A percentile compares a stretch with the other conserved stretches of the same genome.
Conservation (phyloP, 2,113 vertebrate genomes). For the western clawed frog (Xenopus tropicalis) region UCB_Xtro_10.0 CM004446.2:49990501-49991000, state of each 20-base stretch:
- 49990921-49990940: too few species aligned
- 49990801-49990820: neutral
- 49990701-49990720: neutral
- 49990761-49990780: neutral
- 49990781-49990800: slow-evolving; percentile 1
- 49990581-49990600: neutral
- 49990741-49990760: neutral
- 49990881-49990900: too few species aligned
- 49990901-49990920: too few species aligned
- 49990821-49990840: neutral
- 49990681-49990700: neutral
- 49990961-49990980: too few species aligned
- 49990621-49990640: neutral
- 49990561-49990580: slow-evolving; percentile 45
- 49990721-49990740: neutral
- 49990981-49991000: too few species aligned
- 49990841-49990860: too few species aligned
- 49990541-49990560: slow-evolving; percentile 49
- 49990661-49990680: neutral
- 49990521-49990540: slow-evolving; percentile 38
- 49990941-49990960: too few species aligned
- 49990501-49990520: slow-evolving; percentile 8
- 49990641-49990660: neutral
- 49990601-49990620: neutral
- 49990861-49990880: too few species aligned